Evolutionary conservation across 2,113 vertebrate genomes (phyloP).

Genomic region (Delphinus delphis): DNA sequence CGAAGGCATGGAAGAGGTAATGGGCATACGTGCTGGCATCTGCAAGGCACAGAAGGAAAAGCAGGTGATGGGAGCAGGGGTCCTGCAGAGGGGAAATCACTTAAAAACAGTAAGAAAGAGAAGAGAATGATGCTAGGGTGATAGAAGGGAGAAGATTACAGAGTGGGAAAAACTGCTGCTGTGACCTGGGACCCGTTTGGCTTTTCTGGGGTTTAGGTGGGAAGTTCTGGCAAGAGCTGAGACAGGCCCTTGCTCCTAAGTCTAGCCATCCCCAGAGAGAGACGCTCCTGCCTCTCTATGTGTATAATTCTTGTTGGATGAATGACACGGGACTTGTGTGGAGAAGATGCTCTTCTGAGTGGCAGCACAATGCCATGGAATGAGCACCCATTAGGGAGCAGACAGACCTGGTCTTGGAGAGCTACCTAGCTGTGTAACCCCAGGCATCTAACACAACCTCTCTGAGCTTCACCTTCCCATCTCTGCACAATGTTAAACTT

Average conservation of each 20-base stretch:
- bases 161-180: too few relatives aligned
- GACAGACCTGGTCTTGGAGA: neutral
- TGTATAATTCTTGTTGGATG: neutral
- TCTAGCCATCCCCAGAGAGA: neutral
- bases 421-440: neutral
- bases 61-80: neutral
- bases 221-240: neutral
- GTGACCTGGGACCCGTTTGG: neutral
- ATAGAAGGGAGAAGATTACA: neutral
- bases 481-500: neutral
- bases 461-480: neutral
- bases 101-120: neutral
- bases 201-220: neutral
- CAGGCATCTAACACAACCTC: neutral
- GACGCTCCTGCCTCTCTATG: too few relatives aligned
- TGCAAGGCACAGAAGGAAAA: conserved; percentile 79
- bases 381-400: neutral
- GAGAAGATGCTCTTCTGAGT: neutral
- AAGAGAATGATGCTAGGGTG: neutral
- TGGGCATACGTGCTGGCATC: conserved; percentile 97
- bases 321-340: rapidly evolving
- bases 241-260: neutral
- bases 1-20: conserved; percentile 97
- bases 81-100: rapidly evolving
- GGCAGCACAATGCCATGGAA: rapidly evolving